A percentile compares a stretch with the other conserved stretches of the same genome.
Evolutionary conservation across 2,113 vertebrate species (phyloP).

Genomic region (Chloropsis hardwickii): DNA sequence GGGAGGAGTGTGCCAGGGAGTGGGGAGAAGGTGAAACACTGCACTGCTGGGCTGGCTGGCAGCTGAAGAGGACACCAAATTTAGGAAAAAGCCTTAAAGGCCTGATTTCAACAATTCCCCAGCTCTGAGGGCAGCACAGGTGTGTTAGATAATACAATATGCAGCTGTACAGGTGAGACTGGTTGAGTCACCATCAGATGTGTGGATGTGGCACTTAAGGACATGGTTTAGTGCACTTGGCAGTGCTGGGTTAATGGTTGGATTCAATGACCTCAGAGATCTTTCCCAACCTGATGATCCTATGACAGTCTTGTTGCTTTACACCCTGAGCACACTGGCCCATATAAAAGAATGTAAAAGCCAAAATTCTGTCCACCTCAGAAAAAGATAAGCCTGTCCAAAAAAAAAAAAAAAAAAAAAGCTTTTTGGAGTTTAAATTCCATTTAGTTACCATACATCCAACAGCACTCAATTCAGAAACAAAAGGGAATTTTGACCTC

Average conservation of each 20-base stretch:
- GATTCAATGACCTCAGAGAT: not conserved
- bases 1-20: not conserved
- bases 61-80: not conserved
- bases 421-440: not conserved
- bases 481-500: not conserved
- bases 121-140: not conserved
- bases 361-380: not conserved
- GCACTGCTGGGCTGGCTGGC: not conserved
- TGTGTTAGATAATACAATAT: not conserved
- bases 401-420: not conserved
- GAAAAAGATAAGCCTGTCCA: not conserved
- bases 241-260: not conserved
- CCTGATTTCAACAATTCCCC: not conserved
- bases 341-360: not conserved
- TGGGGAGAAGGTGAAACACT: not conserved
- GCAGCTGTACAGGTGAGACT: not conserved
- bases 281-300: not conserved
- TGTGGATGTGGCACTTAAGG: not conserved
- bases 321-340: not conserved
- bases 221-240: not conserved
- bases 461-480: not conserved
- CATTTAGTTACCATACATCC: not conserved
- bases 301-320: not conserved
- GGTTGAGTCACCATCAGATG: not conserved
- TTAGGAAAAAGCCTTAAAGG: not conserved